These are phyloP conservation scores for Aphidius colemani DNA, from an alignment of 2,888 invertebrate genomes.

Conservation along the genomic window DNA sequence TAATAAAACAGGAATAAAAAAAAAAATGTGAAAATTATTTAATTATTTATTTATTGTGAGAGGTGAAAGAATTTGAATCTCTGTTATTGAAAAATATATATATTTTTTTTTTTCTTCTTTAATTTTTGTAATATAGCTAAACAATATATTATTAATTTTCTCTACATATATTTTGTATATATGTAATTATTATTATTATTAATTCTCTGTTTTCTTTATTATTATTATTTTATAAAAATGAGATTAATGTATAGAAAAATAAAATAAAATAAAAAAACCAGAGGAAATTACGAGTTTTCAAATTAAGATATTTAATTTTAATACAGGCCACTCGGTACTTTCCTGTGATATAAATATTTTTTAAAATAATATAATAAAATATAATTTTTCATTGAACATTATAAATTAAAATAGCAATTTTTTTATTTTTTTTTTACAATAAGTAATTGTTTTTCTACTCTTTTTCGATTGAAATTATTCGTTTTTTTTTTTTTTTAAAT, in stretches of 20 bases:
- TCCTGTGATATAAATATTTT: constrained; percentile 45
- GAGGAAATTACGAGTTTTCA: constrained; percentile 2
- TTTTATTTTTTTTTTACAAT: too few species aligned
- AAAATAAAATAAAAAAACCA: constrained; percentile 23
- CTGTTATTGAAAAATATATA: constrained; percentile 46
- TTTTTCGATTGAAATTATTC: background rate
- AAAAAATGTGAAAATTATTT: constrained; percentile 48
- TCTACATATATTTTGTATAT: constrained; percentile 20
- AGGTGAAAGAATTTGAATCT: constrained; percentile 55
- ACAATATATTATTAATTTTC: constrained; percentile 4
- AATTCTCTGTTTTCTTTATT: constrained; percentile 27
- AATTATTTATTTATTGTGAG: constrained; percentile 59
- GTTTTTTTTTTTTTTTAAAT: background rate
- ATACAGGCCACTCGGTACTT: constrained; percentile 36
- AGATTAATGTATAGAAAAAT: constrained; percentile 20
- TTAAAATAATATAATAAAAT: constrained; percentile 34
- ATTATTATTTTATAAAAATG: constrained; percentile 21
- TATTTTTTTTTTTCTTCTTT: constrained; percentile 45
- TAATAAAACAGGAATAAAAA: constrained; percentile 39
- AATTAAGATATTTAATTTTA: background rate
- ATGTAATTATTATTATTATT: constrained; percentile 18
- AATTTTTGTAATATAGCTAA: constrained; percentile 53
- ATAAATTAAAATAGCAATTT: constrained; percentile 17
- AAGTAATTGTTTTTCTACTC: background rate
- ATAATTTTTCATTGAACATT: constrained; percentile 22